phyloP scores from a whole-genome alignment of 2,888 invertebrate species.

The Disparrhopalites patrizii region DNA sequence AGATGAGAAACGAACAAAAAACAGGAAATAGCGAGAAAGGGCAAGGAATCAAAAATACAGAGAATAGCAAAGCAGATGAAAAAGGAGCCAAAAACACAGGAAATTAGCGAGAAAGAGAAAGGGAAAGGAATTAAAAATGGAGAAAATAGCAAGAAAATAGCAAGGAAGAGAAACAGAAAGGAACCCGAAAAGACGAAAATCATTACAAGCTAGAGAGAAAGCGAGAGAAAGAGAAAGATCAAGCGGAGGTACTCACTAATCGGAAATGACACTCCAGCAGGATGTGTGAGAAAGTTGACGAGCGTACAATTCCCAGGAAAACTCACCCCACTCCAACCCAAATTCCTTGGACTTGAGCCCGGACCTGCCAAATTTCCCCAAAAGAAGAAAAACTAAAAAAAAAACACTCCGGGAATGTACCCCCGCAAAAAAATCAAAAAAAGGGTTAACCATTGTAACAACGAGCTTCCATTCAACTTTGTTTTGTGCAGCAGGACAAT shows the following conservation, averaged over 20 bases:
- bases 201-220: background rate
- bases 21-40: too few species aligned
- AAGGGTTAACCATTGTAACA: too few species aligned
- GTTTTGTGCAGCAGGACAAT: too few species aligned
- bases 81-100: too few species aligned
- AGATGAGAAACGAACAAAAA: too few species aligned
- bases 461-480: too few species aligned
- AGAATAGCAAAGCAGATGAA: too few species aligned
- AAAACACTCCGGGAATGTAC: background rate
- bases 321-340: background rate
- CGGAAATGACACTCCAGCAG: slow-evolving; percentile 29
- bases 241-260: slow-evolving; percentile 12
- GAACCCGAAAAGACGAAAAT: too few species aligned
- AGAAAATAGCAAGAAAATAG: slow-evolving; percentile 15
- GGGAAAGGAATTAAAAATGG: slow-evolving; percentile 17
- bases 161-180: background rate
- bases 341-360: background rate
- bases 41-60: too few species aligned
- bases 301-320: slow-evolving; percentile 15
- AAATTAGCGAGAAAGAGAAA: slow-evolving; percentile 11
- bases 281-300: slow-evolving; percentile 31
- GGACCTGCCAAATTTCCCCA: slow-evolving; percentile 1
- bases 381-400: background rate
- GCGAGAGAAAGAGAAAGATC: background rate
- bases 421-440: too few species aligned